phyloP scores from a whole-genome alignment of 2,888 invertebrate species.

The Entomobrya multifasciata region DNA sequence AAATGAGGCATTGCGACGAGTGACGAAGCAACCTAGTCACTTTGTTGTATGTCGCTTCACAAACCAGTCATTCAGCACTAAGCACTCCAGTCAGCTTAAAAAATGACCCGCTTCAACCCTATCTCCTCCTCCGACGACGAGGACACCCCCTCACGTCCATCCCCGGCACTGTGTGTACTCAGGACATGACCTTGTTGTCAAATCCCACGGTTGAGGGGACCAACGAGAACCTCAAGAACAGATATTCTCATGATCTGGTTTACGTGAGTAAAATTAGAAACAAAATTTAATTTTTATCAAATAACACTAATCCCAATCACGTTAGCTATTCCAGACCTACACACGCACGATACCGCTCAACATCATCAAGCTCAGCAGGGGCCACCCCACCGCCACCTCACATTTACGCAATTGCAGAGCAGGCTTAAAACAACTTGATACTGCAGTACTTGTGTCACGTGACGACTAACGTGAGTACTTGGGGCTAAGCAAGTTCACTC shows the following conservation, averaged over 20 bases:
- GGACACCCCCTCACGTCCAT: neutral
- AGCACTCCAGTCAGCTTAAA: too few relatives aligned
- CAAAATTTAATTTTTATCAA: too few relatives aligned
- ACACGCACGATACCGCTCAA: constrained; percentile 95
- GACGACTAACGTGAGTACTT: neutral
- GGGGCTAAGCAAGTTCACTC: constrained; percentile 98
- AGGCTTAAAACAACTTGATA: constrained; percentile 88
- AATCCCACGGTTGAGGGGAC: constrained; percentile 94
- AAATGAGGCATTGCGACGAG: too few relatives aligned
- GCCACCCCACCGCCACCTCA: neutral
- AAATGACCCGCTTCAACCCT: too few relatives aligned
- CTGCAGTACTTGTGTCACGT: neutral
- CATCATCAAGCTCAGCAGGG: neutral
- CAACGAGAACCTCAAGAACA: constrained; percentile 91
- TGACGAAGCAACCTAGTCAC: too few relatives aligned
- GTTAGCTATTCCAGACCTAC: constrained; percentile 90
- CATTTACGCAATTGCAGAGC: constrained; percentile 86
- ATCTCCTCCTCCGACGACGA: too few relatives aligned
- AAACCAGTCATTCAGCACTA: too few relatives aligned
- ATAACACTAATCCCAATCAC: too few relatives aligned
- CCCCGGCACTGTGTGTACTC: constrained; percentile 87
- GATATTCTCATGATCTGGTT: constrained; percentile 91
- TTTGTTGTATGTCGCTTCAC: too few relatives aligned
- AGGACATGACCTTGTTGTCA: constrained; percentile 95
- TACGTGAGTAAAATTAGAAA: too few relatives aligned